A percentile compares a stretch with the other conserved stretches of the same genome.
Conservation (phyloP, 2,113 vertebrate genomes). For the Verasper variegatus region DNA sequence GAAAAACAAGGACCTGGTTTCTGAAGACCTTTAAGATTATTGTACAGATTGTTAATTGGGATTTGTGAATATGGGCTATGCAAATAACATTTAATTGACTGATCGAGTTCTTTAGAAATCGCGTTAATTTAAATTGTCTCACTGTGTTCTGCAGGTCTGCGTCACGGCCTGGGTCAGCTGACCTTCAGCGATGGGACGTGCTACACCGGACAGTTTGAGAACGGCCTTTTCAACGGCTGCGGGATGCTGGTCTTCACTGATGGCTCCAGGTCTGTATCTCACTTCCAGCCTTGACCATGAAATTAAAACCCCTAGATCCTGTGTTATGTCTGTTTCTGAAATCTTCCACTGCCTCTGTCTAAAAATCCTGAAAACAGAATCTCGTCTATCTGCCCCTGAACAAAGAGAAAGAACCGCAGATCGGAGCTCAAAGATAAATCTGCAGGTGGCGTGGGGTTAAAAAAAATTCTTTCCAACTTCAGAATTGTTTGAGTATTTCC, state of each 20-base stretch:
- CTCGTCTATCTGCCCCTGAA: too few relatives aligned
- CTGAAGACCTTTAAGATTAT: too few relatives aligned
- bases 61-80: too few relatives aligned
- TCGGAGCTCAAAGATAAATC: not conserved
- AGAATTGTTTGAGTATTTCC: too few relatives aligned
- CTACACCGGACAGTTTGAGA: constrained; percentile 97
- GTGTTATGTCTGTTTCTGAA: too few relatives aligned
- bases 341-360: too few relatives aligned
- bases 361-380: too few relatives aligned
- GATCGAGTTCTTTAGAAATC: too few relatives aligned
- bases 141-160: constrained; percentile 83
- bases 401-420: too few relatives aligned
- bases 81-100: too few relatives aligned
- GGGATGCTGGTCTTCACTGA: constrained; percentile 93
- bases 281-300: not conserved
- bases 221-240: constrained; percentile 95
- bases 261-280: constrained; percentile 87
- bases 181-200: constrained; percentile 92
- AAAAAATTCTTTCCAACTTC: not conserved
- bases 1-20: too few relatives aligned
- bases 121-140: not conserved
- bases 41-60: too few relatives aligned
- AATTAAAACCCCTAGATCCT: not conserved
- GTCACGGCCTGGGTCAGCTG: constrained; percentile 94
- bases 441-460: not conserved